Percentiles rank a stretch among this genome's conserved stretches.
Evolutionary conservation across 2,113 vertebrate species (phyloP).

Genomic region (Alces alces): DNA sequence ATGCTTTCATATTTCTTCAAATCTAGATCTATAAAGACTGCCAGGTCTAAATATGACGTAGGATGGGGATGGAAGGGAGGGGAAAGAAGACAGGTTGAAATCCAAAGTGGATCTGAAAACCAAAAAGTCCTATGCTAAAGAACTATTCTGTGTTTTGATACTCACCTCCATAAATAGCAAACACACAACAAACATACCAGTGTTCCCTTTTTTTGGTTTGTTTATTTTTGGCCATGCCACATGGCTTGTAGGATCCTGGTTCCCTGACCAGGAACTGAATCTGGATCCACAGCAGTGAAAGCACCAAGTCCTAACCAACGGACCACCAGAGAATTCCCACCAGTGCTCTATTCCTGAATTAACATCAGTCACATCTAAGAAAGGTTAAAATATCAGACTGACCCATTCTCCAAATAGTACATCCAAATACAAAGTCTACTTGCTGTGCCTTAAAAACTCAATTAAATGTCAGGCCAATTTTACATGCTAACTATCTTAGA

Average conservation of each 20-base stretch:
- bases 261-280: neutral
- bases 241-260: neutral
- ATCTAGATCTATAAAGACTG: neutral
- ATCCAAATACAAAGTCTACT: slow-evolving; percentile 40
- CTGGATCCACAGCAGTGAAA: neutral
- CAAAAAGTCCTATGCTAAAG: neutral
- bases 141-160: neutral
- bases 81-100: neutral
- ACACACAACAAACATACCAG: neutral
- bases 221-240: neutral
- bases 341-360: neutral
- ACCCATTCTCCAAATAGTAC: slow-evolving; percentile 37
- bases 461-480: slow-evolving; percentile 12
- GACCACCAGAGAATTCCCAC: neutral
- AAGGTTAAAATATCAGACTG: slow-evolving; percentile 3
- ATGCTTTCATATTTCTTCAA: neutral
- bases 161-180: neutral
- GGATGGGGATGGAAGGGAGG: neutral
- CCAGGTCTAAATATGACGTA: neutral
- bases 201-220: neutral
- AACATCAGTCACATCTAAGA: neutral
- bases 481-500: slow-evolving; percentile 14
- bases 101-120: neutral
- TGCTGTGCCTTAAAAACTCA: slow-evolving; percentile 32
- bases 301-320: neutral